A percentile compares a stretch with the other conserved stretches of the same genome.
Conservation (phyloP, 2,113 vertebrate genomes). For the Mugil cephalus region DNA sequence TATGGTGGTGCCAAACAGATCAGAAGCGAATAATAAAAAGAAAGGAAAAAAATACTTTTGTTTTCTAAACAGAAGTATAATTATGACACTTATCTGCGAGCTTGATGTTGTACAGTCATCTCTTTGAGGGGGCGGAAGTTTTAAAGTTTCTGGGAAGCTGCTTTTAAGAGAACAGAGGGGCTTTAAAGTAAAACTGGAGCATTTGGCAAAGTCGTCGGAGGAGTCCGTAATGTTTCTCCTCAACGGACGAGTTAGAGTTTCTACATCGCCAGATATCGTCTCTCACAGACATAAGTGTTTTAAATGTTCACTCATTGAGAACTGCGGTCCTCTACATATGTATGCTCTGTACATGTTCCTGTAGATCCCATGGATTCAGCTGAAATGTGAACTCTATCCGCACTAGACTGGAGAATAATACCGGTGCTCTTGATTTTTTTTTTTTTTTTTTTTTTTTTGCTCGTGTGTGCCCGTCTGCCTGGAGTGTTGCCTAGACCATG, state of each 20-base stretch:
- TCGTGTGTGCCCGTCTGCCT: slow-evolving; percentile 29
- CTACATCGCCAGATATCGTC: slow-evolving; percentile 46
- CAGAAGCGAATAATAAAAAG: slow-evolving; percentile 65
- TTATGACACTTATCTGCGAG: slow-evolving; percentile 62
- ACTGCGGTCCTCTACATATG: slow-evolving; percentile 48
- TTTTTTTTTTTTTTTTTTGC: too few relatives aligned
- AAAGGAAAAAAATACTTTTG: slow-evolving; percentile 57
- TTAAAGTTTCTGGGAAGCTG: slow-evolving; percentile 56
- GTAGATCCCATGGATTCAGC: slow-evolving; percentile 33
- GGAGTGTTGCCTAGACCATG: slow-evolving; percentile 22
- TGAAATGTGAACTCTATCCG: slow-evolving; percentile 58
- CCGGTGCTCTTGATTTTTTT: slow-evolving; percentile 59
- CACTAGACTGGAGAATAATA: slow-evolving; percentile 60
- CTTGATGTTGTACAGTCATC: slow-evolving; percentile 61
- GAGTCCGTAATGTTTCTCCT: slow-evolving; percentile 46
- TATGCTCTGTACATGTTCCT: slow-evolving; percentile 44
- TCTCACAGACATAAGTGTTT: slow-evolving; percentile 46
- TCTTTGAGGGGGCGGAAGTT: slow-evolving; percentile 66
- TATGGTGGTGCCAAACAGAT: slow-evolving; percentile 69
- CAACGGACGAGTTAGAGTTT: slow-evolving; percentile 50
- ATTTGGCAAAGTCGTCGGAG: slow-evolving; percentile 66
- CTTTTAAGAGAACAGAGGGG: slow-evolving; percentile 54
- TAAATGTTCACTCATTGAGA: slow-evolving; percentile 43
- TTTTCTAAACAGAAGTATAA: slow-evolving; percentile 64
- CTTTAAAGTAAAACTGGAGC: slow-evolving; percentile 59